A percentile compares a stretch with the other conserved stretches of the same genome.
Conservation (phyloP, 2,888 invertebrate genomes). For the Augochlorella aurata region DNA sequence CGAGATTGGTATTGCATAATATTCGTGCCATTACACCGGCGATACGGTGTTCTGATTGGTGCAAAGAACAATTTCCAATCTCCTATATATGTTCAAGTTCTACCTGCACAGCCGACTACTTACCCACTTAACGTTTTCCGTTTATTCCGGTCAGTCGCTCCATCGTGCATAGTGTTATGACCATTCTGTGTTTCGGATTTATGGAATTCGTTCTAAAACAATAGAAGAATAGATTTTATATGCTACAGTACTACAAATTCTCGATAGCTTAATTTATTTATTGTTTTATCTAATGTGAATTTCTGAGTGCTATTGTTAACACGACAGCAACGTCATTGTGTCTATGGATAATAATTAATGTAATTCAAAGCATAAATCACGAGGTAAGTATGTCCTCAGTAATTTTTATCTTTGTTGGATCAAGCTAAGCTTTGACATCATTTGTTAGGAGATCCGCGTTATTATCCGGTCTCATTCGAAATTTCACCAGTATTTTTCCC, state of each 20-base stretch:
- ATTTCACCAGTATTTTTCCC: not conserved
- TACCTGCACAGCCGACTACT: constrained; percentile 38
- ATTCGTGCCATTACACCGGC: constrained; percentile 10
- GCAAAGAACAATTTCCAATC: constrained; percentile 38
- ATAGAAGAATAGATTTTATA: not conserved
- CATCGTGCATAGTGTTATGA: not conserved
- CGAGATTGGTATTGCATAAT: constrained; percentile 31
- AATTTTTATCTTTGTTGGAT: not conserved
- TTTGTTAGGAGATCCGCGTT: not conserved
- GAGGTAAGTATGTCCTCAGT: not conserved
- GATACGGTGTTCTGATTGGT: constrained; percentile 38
- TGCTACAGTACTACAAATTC: not conserved
- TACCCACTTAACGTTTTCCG: constrained; percentile 53
- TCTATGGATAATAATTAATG: constrained; percentile 4
- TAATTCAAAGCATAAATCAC: not conserved
- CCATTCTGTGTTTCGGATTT: constrained; percentile 1
- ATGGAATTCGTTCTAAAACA: not conserved
- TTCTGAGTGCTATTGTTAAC: not conserved
- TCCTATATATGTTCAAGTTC: constrained; percentile 21
- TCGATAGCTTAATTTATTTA: not conserved
- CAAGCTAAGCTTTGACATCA: not conserved
- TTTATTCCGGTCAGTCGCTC: constrained; percentile 55
- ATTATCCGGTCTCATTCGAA: not conserved
- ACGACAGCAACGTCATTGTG: not conserved
- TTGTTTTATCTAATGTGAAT: constrained; percentile 1